A percentile compares a stretch with the other conserved stretches of the same genome.
phyloP scores from a whole-genome alignment of 1,140 invertebrate species.

The Eciton burchellii region DNA sequence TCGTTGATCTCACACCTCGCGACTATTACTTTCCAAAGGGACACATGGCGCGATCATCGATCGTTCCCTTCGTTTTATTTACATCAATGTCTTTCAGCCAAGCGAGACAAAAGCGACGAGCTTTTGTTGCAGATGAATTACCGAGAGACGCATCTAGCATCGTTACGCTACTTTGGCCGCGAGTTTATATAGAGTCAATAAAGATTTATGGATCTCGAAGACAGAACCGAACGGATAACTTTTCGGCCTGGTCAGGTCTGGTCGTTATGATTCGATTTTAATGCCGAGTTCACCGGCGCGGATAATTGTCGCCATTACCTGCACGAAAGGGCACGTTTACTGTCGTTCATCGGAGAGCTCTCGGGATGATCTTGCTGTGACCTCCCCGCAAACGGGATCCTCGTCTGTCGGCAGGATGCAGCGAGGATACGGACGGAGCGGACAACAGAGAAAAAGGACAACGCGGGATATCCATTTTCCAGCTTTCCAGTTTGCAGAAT shows the following conservation, averaged over 20 bases:
- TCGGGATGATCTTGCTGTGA: conserved; percentile 75
- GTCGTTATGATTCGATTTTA: conserved; percentile 79
- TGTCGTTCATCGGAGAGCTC: conserved; percentile 70
- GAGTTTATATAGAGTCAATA: conserved; percentile 18
- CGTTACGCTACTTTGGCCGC: not conserved
- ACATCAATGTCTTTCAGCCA: not conserved
- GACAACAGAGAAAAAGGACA: conserved; percentile 12
- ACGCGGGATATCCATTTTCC: conserved; percentile 2
- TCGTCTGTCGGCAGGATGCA: conserved; percentile 73
- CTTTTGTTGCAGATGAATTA: not conserved
- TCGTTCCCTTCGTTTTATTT: not conserved
- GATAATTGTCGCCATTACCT: conserved; percentile 82
- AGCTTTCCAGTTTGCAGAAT: conserved; percentile 33
- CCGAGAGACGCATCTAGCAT: not conserved
- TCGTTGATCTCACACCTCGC: not conserved
- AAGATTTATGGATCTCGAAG: conserved; percentile 36
- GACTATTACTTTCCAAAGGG: too few species aligned
- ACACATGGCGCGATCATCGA: not conserved
- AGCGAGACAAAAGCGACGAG: not conserved
- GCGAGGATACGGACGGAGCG: not conserved
- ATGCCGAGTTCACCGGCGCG: conserved; percentile 77
- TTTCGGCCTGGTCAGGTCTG: conserved; percentile 40
- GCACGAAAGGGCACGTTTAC: conserved; percentile 81
- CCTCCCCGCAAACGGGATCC: conserved; percentile 79
- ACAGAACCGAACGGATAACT: conserved; percentile 10